Conservation (phyloP, 1,140 invertebrate genomes). For the Bathynomus jamesi region DNA sequence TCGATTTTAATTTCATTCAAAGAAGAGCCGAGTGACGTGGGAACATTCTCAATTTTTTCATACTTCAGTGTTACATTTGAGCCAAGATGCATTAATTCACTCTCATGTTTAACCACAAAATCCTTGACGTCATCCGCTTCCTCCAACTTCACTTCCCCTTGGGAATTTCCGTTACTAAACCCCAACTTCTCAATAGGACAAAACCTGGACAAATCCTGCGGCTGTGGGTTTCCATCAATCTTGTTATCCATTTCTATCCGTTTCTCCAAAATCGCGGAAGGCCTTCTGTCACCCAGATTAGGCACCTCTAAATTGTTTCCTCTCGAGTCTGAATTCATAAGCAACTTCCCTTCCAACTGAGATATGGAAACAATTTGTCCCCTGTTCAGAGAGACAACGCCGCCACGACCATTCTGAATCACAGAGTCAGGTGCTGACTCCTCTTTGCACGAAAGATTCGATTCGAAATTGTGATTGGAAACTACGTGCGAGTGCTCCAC, state of each 20-base stretch:
- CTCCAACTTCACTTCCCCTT: constrained; percentile 1
- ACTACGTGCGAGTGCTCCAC: constrained; percentile 6
- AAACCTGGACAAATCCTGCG: constrained; percentile 30
- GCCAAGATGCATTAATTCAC: not conserved
- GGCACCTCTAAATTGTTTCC: not conserved
- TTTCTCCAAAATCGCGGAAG: not conserved
- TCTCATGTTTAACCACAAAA: not conserved
- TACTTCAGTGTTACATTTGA: not conserved
- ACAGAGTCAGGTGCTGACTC: constrained; percentile 17
- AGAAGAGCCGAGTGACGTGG: too few relatives aligned
- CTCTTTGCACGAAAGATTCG: constrained; percentile 10
- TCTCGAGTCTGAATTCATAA: not conserved
- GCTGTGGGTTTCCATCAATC: constrained; percentile 21
- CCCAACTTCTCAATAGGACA: constrained; percentile 21
- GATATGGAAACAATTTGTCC: constrained; percentile 41
- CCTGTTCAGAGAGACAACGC: not conserved
- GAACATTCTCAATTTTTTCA: not conserved
- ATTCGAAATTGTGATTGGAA: constrained; percentile 3
- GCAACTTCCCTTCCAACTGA: not conserved
- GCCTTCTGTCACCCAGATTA: not conserved
- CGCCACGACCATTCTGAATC: constrained; percentile 26
- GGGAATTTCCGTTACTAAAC: constrained; percentile 18
- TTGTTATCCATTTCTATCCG: constrained; percentile 48
- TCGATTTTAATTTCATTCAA: not conserved
- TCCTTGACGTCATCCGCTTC: constrained; percentile 7